Evolutionary conservation across 1,140 invertebrate species (phyloP), one percentile per base, ranked within the genome.

Genomic region (Antheraea pernyi): DNA sequence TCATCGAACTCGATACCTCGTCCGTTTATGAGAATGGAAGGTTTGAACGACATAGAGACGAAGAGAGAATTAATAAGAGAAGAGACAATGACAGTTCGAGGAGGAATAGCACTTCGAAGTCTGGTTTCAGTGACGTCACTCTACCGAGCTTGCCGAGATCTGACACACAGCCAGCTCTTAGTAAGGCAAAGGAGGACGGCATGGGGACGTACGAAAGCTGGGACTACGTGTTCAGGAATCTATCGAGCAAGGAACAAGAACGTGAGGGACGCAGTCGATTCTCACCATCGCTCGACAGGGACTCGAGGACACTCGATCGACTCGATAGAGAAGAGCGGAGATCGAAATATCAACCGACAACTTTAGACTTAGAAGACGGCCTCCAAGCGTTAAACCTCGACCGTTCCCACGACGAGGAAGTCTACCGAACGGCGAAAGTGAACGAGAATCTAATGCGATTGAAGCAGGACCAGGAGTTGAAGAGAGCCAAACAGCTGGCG

Each of bases 221-320:
- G 96, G 95, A 96, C 80, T 97, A 96, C 81, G 96, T 97, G 0
- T 97, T 95, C 79, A 93, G 95, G 73, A 96, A 96, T 85, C 87
- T 97, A 5, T 95, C 96, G 70, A 96, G 94, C 74, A 94, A 95
- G 74, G 95, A 96, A 0, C 96, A 97, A 75, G 95, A 94, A 3
- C 94, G 93, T 4, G 95, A 95, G 64, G 85, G 93, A 18, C 93
- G 94, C 10, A 95, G 95, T 85, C 85, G 95, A 37, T 88, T 95
- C 48, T 93, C 91, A 6, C 89, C 91, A 8, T 89, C 88, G 18
- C 69, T 88, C 7, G 91, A 93, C 30, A 83, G 90, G 66, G 91
- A 92, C 79, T 92, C 92, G 0, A 85, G 89, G 69, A 92, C 91
- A 0, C 71, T 92, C 1, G 89, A 90, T 19, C 83, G 91, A 70